A percentile compares a stretch with the other conserved stretches of the same genome.
Conservation (phyloP, 2,888 invertebrate genomes). For the Capitulum mitella region DNA sequence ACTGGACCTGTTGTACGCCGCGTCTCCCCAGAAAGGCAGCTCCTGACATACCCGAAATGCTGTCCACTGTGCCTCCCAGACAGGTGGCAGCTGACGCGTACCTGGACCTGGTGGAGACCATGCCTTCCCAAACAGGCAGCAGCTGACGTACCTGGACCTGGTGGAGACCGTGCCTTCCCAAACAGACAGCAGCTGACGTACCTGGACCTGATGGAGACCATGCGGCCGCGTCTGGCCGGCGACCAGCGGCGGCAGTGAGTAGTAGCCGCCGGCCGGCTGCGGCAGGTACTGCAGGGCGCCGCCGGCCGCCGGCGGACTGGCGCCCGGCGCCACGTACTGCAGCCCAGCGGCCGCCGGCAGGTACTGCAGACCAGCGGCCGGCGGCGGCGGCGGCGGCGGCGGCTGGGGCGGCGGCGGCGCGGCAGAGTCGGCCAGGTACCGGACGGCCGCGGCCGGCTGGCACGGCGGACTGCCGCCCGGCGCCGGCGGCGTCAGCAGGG, state of each 20-base stretch:
- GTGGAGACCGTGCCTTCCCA: too few species aligned
- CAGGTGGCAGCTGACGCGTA: too few species aligned
- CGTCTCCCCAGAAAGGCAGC: too few species aligned
- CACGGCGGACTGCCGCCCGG: neutral
- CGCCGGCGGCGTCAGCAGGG: neutral
- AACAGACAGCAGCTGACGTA: too few species aligned
- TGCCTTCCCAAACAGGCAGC: too few species aligned
- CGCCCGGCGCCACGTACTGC: slow-evolving; percentile 17
- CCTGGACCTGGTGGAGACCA: too few species aligned
- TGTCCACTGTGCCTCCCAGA: too few species aligned
- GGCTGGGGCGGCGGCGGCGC: too few species aligned
- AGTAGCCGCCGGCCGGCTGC: neutral
- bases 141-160: too few species aligned
- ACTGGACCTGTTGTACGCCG: too few species aligned
- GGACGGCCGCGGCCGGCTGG: neutral
- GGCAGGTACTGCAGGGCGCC: neutral
- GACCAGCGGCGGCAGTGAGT: neutral
- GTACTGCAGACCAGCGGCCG: neutral
- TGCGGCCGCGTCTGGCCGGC: neutral
- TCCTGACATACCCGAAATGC: too few species aligned
- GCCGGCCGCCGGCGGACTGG: slow-evolving; percentile 31
- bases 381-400: neutral
- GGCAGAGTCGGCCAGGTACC: neutral
- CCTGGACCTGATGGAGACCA: neutral
- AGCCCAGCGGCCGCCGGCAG: slow-evolving; percentile 20